These are phyloP conservation scores for Diarsia brunnea DNA, from an alignment of 2,888 invertebrate species.

Conservation along the genomic window DNA sequence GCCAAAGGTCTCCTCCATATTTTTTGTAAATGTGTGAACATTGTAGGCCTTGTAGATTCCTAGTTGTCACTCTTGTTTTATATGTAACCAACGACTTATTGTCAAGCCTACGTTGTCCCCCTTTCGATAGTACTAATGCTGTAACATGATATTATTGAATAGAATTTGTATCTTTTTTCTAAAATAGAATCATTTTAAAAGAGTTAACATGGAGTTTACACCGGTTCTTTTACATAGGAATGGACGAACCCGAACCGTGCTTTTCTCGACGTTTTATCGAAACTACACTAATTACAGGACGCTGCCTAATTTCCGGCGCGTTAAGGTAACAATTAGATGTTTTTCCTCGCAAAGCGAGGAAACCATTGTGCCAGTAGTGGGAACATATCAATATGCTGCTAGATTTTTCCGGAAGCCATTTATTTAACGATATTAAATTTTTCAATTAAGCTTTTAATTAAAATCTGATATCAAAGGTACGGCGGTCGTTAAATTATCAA, in stretches of 20 bases:
- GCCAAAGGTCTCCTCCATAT: not conserved
- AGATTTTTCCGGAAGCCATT: not conserved
- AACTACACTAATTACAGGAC: not conserved
- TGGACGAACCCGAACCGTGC: no score
- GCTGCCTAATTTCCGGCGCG: not conserved
- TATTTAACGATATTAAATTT: not conserved
- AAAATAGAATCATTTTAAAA: no score
- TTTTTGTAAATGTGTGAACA: no score
- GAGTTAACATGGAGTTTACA: no score
- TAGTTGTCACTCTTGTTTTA: no score
- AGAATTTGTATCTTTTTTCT: no score
- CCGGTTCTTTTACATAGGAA: no score
- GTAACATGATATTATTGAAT: no score
- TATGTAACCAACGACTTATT: no score
- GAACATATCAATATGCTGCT: not conserved
- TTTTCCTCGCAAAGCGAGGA: not conserved
- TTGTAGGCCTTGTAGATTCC: no score
- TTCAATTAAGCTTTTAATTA: slow-evolving; percentile 26
- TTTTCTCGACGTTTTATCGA: not conserved
- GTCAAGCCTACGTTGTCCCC: no score
- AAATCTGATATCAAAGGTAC: slow-evolving; percentile 4
- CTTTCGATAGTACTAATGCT: no score
- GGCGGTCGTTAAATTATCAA: slow-evolving; percentile 9
- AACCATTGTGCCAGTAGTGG: not conserved
- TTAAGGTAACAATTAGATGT: not conserved